Evolutionary conservation across 2,113 vertebrate genomes (phyloP).

Genomic region (Gambusia holbrooki): DNA sequence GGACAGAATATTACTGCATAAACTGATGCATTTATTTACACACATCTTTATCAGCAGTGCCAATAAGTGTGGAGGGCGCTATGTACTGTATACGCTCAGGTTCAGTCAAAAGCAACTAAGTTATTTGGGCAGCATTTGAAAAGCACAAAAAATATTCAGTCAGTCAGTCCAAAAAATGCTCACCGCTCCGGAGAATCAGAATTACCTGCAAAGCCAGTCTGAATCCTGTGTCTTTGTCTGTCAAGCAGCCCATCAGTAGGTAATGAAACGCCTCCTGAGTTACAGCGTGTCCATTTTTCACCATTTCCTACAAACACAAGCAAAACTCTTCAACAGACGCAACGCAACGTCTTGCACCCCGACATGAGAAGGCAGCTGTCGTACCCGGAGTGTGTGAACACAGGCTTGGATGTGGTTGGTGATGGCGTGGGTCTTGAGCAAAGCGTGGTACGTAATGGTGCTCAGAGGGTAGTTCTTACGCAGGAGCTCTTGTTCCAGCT

Average conservation of each 20-base stretch:
- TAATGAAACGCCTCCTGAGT: slow-evolving; percentile 91
- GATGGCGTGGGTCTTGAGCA: slow-evolving; percentile 87
- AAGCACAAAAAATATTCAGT: too few relatives aligned
- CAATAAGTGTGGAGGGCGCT: too few relatives aligned
- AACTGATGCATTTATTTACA: too few relatives aligned
- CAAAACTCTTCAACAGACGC: background rate
- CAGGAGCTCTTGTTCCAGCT: slow-evolving; percentile 85
- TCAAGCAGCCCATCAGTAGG: slow-evolving; percentile 91
- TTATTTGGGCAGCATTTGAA: too few relatives aligned
- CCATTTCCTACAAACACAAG: slow-evolving; percentile 84
- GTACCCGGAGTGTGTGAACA: slow-evolving; percentile 87
- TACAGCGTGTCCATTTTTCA: slow-evolving; percentile 83
- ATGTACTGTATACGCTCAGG: too few relatives aligned
- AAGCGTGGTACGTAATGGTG: slow-evolving; percentile 86
- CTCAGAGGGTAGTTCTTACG: slow-evolving; percentile 82
- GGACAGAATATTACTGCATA: too few relatives aligned
- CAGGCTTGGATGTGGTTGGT: slow-evolving; percentile 87
- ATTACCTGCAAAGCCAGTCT: slow-evolving; percentile 88
- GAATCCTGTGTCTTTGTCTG: slow-evolving; percentile 87
- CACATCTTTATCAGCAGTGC: too few relatives aligned
- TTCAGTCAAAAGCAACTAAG: too few relatives aligned
- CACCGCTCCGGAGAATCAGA: too few relatives aligned
- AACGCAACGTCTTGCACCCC: background rate
- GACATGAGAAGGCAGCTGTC: accelerated
- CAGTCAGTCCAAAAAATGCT: too few relatives aligned